phyloP scores from a whole-genome alignment of 2,113 vertebrate species.

The Proteles cristata region DNA sequence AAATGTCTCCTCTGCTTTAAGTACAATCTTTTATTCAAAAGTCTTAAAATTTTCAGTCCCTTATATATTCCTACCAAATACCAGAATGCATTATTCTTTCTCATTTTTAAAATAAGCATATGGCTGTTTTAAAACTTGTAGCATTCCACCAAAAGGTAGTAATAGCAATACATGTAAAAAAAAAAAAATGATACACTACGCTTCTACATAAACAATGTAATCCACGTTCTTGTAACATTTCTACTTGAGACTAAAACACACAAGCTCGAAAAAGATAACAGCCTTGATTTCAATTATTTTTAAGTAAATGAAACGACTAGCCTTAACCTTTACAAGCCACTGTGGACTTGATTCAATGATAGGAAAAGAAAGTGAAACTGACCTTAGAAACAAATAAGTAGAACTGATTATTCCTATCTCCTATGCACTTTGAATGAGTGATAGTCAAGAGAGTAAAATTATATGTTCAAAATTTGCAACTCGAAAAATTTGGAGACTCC shows the following conservation, averaged over 20 bases:
- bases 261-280: not conserved
- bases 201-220: conserved; percentile 52
- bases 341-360: conserved; percentile 30
- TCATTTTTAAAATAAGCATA: not conserved
- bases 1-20: not conserved
- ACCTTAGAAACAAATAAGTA: conserved; percentile 57
- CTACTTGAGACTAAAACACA: not conserved
- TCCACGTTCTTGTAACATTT: conserved; percentile 8
- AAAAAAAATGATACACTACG: conserved; percentile 58
- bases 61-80: not conserved
- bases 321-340: conserved; percentile 29
- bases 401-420: conserved; percentile 44
- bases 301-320: not conserved
- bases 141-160: not conserved
- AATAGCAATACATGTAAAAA: not conserved
- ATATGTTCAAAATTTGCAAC: not conserved
- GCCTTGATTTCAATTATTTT: not conserved
- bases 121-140: not conserved
- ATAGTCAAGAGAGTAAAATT: not conserved
- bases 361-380: conserved; percentile 79
- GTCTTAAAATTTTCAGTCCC: not conserved
- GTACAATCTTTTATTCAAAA: not conserved
- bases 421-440: conserved; percentile 54
- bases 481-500: not conserved
- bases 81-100: not conserved